A percentile compares a stretch with the other conserved stretches of the same genome.
These are phyloP conservation scores for Andricus curvator DNA, from an alignment of 2,888 invertebrate genomes.

Conservation along the genomic window DNA sequence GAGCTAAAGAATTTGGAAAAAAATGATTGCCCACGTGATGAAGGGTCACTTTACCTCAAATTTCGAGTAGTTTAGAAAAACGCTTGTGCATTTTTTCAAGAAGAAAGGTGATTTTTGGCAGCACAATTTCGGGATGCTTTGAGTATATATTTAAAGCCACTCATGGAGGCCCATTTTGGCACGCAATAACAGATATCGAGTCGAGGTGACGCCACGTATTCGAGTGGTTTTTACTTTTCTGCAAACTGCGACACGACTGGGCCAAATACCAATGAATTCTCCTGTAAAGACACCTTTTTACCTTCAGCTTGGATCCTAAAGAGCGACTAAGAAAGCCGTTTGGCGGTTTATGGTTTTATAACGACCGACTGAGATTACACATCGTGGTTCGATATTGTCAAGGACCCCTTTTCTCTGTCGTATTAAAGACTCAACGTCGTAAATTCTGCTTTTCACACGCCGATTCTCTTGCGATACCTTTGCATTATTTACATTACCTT, in stretches of 20 bases:
- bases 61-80: no score
- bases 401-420: neutral
- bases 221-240: constrained; percentile 16
- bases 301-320: constrained; percentile 5
- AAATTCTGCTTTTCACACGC: constrained; percentile 13
- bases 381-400: constrained; percentile 12
- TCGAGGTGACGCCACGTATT: constrained; percentile 12
- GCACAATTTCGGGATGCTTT: neutral
- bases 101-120: neutral
- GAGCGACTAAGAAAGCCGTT: constrained; percentile 27
- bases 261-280: constrained; percentile 13
- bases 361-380: constrained; percentile 31
- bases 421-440: neutral
- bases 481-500: neutral
- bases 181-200: constrained; percentile 19
- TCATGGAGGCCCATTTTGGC: constrained; percentile 1
- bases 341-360: constrained; percentile 25
- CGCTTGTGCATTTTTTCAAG: neutral
- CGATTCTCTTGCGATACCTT: neutral
- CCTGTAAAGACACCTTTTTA: constrained; percentile 20
- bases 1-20: no score
- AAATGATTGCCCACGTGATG: no score
- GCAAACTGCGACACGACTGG: constrained; percentile 2
- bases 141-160: constrained; percentile 7
- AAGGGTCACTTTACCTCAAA: no score